Conservation (phyloP, 2,888 invertebrate genomes). For the Eueremaeus valkanovi region DNA sequence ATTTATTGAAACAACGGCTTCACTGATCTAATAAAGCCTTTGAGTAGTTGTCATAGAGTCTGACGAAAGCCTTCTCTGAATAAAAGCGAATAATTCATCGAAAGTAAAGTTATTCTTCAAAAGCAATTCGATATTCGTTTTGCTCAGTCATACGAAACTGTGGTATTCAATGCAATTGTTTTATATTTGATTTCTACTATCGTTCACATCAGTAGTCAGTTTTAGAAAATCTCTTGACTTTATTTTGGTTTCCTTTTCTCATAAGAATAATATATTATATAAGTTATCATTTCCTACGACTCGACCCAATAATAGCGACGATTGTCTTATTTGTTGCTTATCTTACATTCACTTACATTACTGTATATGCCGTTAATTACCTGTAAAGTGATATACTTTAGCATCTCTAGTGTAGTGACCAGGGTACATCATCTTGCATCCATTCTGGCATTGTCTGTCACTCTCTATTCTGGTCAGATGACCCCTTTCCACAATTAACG, state of each 20-base stretch:
- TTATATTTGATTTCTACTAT: conserved; percentile 8
- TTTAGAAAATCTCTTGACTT: not conserved
- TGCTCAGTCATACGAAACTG: conserved; percentile 1
- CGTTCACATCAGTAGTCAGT: not conserved
- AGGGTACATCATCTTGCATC: not conserved
- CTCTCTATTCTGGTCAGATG: too few species aligned
- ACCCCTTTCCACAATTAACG: too few species aligned
- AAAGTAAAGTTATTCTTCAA: not conserved
- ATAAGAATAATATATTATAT: not conserved
- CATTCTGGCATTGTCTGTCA: too few species aligned
- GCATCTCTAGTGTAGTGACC: too few species aligned
- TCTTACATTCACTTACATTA: not conserved
- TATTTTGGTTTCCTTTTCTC: not conserved
- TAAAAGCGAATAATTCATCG: not conserved
- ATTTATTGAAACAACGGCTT: too few species aligned
- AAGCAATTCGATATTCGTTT: conserved; percentile 20
- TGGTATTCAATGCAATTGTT: not conserved
- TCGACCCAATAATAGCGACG: not conserved
- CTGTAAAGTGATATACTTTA: not conserved
- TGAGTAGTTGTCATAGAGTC: not conserved
- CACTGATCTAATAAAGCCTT: not conserved
- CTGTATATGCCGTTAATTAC: not conserved
- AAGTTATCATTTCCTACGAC: not conserved
- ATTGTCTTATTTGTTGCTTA: not conserved
- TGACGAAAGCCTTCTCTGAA: not conserved